Evolutionary conservation across 1,140 invertebrate species (phyloP).

Genomic region (Oryctes rhinoceros): DNA sequence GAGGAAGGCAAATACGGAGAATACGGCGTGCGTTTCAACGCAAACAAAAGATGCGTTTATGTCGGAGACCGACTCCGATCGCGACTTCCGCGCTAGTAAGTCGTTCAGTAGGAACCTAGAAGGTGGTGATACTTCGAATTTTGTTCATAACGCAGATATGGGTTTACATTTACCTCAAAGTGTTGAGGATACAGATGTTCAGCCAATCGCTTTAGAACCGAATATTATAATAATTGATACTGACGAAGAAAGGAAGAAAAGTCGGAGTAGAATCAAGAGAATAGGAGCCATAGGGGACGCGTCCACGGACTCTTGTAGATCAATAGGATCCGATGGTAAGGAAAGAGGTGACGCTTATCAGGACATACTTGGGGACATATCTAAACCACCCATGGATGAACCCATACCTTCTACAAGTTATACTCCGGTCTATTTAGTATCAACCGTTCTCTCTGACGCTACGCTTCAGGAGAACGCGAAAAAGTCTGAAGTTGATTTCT

Average conservation of each 20-base stretch:
- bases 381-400: neutral
- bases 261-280: neutral
- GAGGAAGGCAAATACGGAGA: neutral
- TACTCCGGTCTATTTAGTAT: neutral
- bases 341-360: neutral
- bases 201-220: slow-evolving; percentile 1
- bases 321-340: neutral
- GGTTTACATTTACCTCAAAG: neutral
- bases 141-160: neutral
- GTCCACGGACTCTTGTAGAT: neutral
- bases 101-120: neutral
- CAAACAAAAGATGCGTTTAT: neutral
- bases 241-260: neutral
- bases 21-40: neutral
- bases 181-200: neutral
- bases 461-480: neutral
- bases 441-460: neutral
- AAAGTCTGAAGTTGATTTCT: neutral
- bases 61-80: neutral
- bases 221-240: slow-evolving; percentile 1
- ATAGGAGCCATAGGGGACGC: neutral
- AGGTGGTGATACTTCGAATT: neutral
- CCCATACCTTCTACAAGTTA: neutral
- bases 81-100: neutral
- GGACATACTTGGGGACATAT: neutral